Base-by-base conservation (phyloP, 2,797 vertebrate genomes). In the Gambelia wislizenii region DNA sequence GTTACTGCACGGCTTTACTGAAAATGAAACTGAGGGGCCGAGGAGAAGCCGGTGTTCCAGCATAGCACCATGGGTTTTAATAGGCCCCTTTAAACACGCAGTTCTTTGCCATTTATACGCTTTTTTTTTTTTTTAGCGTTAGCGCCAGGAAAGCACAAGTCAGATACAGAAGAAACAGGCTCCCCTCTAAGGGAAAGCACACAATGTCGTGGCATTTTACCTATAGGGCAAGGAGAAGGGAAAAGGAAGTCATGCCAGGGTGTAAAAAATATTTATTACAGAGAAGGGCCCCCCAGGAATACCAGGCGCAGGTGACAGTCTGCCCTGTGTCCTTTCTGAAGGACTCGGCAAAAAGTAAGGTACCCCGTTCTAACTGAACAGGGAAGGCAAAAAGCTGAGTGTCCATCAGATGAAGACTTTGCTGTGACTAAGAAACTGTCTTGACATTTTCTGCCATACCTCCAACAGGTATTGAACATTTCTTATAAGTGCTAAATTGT, bases 301-400 rank as follows among this genome's bases (percentile, higher is more conserved):
- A n/a, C 18, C 12, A n/a, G 2, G 2, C 0, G 44, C 72, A 84
- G 0, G 36, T 61, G 25, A 54, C 33, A 44, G n/a, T 59, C 18
- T 64, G 22, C 10, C 69, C 91, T 95, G 92, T 80, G 56, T 33
- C 72, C 91, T 95, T 93, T 83, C 20, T 86, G 93, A 94, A 93
- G 92, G 92, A 91, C 91, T 93, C 14, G 4, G n/a, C 47, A 81
- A 91, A 74, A 83, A 56, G 6, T 74, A 88, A 90, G n/a, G n/a
- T n/a, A n/a, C 77, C 69, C 88, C 36, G 0, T 30, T 84, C 12
- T 7, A 56, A 4, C 18, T 1, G 0, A 30, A 78, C 52, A 36
- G 56, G 88, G 84, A 82, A 89, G 10, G 6, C 49, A 39, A 30
- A 9, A 69, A n/a, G n/a, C 67, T 39, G 47, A 54, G 2, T 36